Percentiles rank a stretch among this genome's conserved stretches.
phyloP scores from a whole-genome alignment of 64 coral and sea anemone species.

The Pocillopora verrucosa region DNA sequence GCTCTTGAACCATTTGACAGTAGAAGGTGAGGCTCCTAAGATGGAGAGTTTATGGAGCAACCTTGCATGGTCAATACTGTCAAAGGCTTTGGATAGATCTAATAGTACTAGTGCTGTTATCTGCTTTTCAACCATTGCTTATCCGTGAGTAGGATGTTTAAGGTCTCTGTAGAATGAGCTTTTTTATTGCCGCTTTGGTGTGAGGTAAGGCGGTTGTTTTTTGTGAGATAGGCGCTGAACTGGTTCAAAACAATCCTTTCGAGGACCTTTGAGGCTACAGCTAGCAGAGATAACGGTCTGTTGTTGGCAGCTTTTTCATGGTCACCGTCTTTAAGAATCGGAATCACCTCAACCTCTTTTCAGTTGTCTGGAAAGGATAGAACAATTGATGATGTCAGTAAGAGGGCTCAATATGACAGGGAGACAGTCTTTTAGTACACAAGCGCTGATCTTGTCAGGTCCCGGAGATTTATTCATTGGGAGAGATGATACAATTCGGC shows the following conservation, averaged over 20 bases:
- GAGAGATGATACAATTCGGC: slow-evolving; percentile 24
- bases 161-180: slow-evolving; percentile 60
- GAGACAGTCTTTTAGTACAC: neutral
- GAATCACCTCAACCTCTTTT: no score
- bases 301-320: no score
- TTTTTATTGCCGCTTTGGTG: slow-evolving; percentile 52
- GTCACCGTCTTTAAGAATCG: no score
- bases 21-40: slow-evolving; percentile 31
- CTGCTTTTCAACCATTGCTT: slow-evolving; percentile 65
- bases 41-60: slow-evolving; percentile 33
- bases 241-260: slow-evolving; percentile 69
- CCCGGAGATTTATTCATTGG: slow-evolving; percentile 24
- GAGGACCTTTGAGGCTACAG: slow-evolving; percentile 57
- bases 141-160: slow-evolving; percentile 53
- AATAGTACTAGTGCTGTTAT: slow-evolving; percentile 66
- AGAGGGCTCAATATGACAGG: no score
- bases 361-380: no score
- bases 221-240: slow-evolving; percentile 48
- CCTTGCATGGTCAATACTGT: slow-evolving; percentile 54
- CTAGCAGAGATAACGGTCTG: slow-evolving; percentile 4
- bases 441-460: slow-evolving; percentile 7
- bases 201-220: slow-evolving; percentile 51
- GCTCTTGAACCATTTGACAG: slow-evolving; percentile 53
- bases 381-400: no score
- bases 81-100: slow-evolving; percentile 69